These are phyloP conservation scores for Acropternis orthonyx DNA, from an alignment of 2,797 vertebrate genomes.

Conservation along the genomic window DNA sequence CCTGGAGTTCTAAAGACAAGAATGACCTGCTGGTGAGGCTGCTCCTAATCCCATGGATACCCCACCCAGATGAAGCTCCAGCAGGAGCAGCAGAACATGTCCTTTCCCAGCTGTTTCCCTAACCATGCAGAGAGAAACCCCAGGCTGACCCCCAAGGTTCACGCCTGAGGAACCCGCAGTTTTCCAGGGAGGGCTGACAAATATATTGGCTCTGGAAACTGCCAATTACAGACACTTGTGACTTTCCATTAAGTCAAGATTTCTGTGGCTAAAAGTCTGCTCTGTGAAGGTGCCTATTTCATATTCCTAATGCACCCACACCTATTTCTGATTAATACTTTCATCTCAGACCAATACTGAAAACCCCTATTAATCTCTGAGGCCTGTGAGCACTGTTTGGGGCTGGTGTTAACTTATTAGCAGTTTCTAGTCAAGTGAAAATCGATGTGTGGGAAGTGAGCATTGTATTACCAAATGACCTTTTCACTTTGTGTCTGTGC, in stretches of 20 bases:
- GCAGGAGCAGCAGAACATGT: neutral
- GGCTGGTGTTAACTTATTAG: conserved; percentile 1
- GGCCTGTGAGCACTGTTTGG: neutral
- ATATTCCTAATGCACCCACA: neutral
- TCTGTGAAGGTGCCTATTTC: neutral
- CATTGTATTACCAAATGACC: neutral
- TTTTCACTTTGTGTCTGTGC: neutral
- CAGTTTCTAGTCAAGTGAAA: conserved; percentile 25
- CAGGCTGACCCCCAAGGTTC: neutral
- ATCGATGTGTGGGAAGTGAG: conserved; percentile 4
- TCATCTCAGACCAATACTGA: conserved; percentile 17
- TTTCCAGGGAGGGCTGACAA: neutral
- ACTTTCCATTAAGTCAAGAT: neutral
- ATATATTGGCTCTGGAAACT: neutral
- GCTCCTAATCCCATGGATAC: neutral
- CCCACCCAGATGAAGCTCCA: neutral
- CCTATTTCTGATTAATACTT: conserved; percentile 13
- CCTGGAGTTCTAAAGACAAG: neutral
- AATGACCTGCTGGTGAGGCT: neutral
- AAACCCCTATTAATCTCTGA: conserved; percentile 4
- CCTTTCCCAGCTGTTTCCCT: neutral
- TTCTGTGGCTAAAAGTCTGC: neutral
- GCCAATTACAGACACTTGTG: neutral
- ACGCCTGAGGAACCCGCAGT: neutral
- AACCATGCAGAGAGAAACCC: neutral